Evolutionary conservation across 2,797 vertebrate genomes (phyloP).

Genomic region (Anas flavirostris): DNA sequence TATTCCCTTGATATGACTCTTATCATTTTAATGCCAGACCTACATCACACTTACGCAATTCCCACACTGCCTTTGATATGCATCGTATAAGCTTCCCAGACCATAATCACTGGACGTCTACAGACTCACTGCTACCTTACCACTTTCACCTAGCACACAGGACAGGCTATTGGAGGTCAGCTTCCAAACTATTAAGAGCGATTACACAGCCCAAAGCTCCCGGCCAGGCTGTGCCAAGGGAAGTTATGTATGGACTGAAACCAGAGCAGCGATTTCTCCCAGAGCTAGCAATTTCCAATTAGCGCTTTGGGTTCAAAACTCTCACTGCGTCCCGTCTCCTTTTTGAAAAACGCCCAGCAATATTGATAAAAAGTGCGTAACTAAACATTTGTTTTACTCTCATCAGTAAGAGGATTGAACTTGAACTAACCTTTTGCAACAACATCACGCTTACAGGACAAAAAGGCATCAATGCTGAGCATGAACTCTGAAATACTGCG

Average conservation of each 20-base stretch:
- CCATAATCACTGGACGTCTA: not conserved
- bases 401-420: not conserved
- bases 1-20: conserved; percentile 74
- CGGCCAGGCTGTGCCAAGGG: not conserved
- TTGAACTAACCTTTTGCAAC: not conserved
- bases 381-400: not conserved
- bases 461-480: rapidly evolving
- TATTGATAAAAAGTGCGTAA: not conserved
- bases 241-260: not conserved
- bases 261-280: not conserved
- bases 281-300: not conserved
- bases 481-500: not conserved
- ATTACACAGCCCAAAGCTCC: not conserved
- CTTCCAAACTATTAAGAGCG: not conserved
- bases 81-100: conserved; percentile 19
- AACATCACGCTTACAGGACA: not conserved
- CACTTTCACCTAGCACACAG: not conserved
- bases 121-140: not conserved
- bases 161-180: not conserved
- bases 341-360: not conserved
- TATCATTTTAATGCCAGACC: conserved; percentile 70
- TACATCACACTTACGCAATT: conserved; percentile 49
- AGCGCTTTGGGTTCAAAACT: not conserved
- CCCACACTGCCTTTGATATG: conserved; percentile 58
- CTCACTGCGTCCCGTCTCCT: not conserved